Conservation (phyloP, 2,888 invertebrate genomes). For the Drosophila peninsularis region DNA sequence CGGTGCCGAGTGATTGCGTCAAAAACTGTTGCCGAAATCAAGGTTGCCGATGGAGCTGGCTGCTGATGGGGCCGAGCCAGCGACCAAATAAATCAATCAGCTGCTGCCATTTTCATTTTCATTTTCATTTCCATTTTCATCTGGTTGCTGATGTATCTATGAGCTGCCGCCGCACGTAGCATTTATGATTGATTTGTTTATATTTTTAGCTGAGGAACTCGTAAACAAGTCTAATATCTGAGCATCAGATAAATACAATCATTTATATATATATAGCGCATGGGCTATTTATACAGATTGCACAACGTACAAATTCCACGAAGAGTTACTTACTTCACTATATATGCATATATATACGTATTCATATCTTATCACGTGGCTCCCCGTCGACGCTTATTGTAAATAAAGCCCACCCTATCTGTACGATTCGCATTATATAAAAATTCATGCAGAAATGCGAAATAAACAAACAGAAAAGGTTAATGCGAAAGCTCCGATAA, state of each 20-base stretch:
- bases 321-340: conserved; percentile 2
- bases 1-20: conserved; percentile 24
- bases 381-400: conserved; percentile 23
- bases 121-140: neutral
- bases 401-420: conserved; percentile 23
- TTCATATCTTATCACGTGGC: conserved; percentile 50
- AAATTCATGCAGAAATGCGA: conserved; percentile 27
- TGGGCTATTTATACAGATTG: conserved; percentile 52
- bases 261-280: conserved; percentile 28
- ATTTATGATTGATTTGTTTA: conserved; percentile 64
- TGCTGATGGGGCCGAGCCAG: neutral
- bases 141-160: conserved; percentile 20
- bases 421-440: conserved; percentile 10
- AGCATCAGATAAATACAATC: conserved; percentile 31
- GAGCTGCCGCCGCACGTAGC: conserved; percentile 10
- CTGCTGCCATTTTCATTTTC: conserved; percentile 19
- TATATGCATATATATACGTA: neutral
- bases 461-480: conserved; percentile 33
- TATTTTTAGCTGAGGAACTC: conserved; percentile 34
- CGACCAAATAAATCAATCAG: conserved; percentile 72
- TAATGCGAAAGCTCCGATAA: conserved; percentile 36
- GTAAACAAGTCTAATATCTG: conserved; percentile 34
- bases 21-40: conserved; percentile 4
- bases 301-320: conserved; percentile 40
- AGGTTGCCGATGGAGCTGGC: conserved; percentile 22